Evolutionary conservation across 1,140 invertebrate genomes (phyloP), one percentile per base, ranked within the genome.

Genomic region (Drosophila aff.): DNA sequence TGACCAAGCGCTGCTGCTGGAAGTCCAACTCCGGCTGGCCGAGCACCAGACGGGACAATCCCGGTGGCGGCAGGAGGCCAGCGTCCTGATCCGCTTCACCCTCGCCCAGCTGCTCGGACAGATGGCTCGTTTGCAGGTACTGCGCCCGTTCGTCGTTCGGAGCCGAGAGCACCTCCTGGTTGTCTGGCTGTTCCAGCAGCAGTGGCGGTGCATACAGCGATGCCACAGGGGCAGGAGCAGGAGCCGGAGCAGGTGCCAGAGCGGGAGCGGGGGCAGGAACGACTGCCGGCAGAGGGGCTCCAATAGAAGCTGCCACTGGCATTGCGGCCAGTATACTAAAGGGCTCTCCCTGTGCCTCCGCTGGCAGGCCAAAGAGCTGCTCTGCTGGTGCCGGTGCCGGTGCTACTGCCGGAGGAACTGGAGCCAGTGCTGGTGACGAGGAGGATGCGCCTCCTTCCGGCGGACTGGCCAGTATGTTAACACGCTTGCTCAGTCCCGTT

Each of bases 101-200:
- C 59, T 85, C 82, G 23, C 61, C 94, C 5, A 75, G 66, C 59
- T 93, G 93, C 79, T 95, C 95, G 4, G 95, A 95, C 18, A 96
- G 91, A 78, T 96, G 95, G 11, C 95, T 95, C 9, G 96, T 96
- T 92, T 96, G 95, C 62, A 96, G 91, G 92, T 96, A 96, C 84
- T 96, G 95, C 81, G 96, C 96, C 67, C 96, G 93, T 81, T 96
- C 95, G 92, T 95, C 95, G 65, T 94, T 94, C 1, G 95, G 90
- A 3, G 90, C 82, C 0, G 85, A 71, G 4, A 90, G 47, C 40
- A 95, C 68, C 64, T 79, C 74, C 78, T 83, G 71, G n/a, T 77
- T 89, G 62, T 91, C 80, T 15, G 50, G 69, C n/a, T 53, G 74
- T 21, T 62, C 50, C 44, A 46, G 47, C 40, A 4, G 18, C 31